Conservation (phyloP, 2,888 invertebrate genomes). For the Pseudolycoriella hygida region DNA sequence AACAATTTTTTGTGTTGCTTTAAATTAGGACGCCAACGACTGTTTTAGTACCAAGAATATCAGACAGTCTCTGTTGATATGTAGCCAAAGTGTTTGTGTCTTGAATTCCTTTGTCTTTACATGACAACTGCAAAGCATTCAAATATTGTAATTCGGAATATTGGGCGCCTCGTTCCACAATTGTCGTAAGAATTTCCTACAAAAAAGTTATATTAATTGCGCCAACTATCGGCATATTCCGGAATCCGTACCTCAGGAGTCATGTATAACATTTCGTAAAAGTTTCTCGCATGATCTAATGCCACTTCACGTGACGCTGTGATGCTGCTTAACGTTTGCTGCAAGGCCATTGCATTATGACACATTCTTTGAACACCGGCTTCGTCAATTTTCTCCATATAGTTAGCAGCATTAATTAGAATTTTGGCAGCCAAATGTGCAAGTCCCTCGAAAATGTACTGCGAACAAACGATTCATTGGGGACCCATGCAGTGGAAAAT, state of each 20-base stretch:
- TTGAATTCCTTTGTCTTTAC: constrained; percentile 36
- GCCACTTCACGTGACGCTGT: constrained; percentile 66
- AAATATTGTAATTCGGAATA: constrained; percentile 79
- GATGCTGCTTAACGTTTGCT: constrained; percentile 71
- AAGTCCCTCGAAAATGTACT: constrained; percentile 83
- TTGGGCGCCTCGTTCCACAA: constrained; percentile 74
- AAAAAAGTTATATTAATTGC: not conserved
- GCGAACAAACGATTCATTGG: constrained; percentile 20
- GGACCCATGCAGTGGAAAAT: constrained; percentile 4
- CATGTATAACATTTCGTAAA: constrained; percentile 70
- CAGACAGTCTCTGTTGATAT: constrained; percentile 62
- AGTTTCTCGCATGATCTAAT: constrained; percentile 75
- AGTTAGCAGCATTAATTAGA: constrained; percentile 62
- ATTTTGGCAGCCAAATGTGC: constrained; percentile 63
- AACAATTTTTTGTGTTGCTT: too few species aligned
- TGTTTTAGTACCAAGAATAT: constrained; percentile 48
- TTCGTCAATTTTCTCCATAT: constrained; percentile 63
- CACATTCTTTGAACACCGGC: constrained; percentile 71
- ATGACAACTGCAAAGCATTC: constrained; percentile 66
- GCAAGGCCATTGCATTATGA: constrained; percentile 66
- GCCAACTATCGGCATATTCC: constrained; percentile 16
- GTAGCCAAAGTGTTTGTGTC: constrained; percentile 39
- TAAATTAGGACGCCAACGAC: too few species aligned
- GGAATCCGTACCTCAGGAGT: constrained; percentile 63
- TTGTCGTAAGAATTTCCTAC: constrained; percentile 65